phyloP scores from a whole-genome alignment of 1,140 invertebrate genomes.

The Heliconius hewitsoni region DNA sequence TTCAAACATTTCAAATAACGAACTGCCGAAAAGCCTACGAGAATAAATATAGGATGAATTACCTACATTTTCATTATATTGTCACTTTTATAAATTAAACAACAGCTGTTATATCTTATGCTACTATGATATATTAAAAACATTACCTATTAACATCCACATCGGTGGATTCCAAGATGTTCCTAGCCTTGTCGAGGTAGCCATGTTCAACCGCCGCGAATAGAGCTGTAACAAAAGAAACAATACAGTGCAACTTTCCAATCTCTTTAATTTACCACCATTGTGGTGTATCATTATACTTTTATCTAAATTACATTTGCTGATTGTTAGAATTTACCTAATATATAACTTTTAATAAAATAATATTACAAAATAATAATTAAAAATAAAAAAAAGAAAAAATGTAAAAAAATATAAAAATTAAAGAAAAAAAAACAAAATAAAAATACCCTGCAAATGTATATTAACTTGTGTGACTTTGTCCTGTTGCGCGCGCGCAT shows the following conservation, averaged over 20 bases:
- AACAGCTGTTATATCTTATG: neutral
- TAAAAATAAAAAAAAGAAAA: conserved; percentile 31
- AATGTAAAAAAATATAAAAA: conserved; percentile 32
- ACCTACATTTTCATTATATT: too few relatives aligned
- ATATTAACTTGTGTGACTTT: conserved; percentile 92
- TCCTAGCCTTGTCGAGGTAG: conserved; percentile 93
- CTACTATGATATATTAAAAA: neutral
- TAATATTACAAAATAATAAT: neutral
- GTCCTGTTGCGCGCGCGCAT: conserved; percentile 85
- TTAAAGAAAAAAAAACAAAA: conserved; percentile 44
- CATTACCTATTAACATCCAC: conserved; percentile 95
- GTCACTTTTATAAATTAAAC: neutral
- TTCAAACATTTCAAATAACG: neutral
- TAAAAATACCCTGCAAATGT: conserved; percentile 90
- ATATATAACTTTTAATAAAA: neutral
- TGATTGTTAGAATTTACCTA: neutral
- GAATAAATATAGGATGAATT: too few relatives aligned
- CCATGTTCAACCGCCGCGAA: conserved; percentile 96
- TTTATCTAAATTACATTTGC: neutral
- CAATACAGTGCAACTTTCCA: conserved; percentile 20
- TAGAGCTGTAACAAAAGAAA: conserved; percentile 85
- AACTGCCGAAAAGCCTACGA: too few relatives aligned
- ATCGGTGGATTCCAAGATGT: conserved; percentile 93
- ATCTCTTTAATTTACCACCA: conserved; percentile 2
- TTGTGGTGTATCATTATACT: neutral